Evolutionary conservation across 2,888 invertebrate genomes (phyloP), one percentile per base, ranked within the genome.

Genomic region (Phaonia tiefii): DNA sequence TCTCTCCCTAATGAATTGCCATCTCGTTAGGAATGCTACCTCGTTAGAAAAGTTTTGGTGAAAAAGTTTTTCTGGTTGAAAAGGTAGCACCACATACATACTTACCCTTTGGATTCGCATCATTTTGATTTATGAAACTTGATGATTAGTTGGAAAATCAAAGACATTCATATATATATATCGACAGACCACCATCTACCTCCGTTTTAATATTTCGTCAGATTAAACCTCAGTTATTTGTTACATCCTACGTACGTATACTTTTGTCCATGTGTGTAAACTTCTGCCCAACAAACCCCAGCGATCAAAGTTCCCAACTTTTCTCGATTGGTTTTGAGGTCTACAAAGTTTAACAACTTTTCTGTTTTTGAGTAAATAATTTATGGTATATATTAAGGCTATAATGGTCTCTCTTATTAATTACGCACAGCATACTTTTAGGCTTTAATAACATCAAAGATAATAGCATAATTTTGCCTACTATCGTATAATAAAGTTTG

Each of bases 101-200:
- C 56, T 15, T 15, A 3, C 26, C 15, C 58, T 31, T 8, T 17
- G 49, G n/a, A n/a, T n/a, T 11, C 39, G 39, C 75, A 80, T 37
- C 58, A 75, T 70, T 75, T 69, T 77, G 75, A 75, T 78, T 78
- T 78, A 78, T 81, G 72, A 75, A 78, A 81, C 66, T 75, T 81
- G 63, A 67, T 74, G 71, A 75, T 71, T 67, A 77, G 77, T 75
- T 77, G 20, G 15, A 63, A 20, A 63, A 63, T 63, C 60, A 60
- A 60, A 63, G 42, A 63, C 13, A 39, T 10, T 31, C 20, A 60
- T 39, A 31, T 31, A 31, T 31, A 31, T 8, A 31, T 8, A 3
- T 5, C 31, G 20, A 26, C 26, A 13, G 1, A 5, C n/a, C n/a
- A n/a, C n/a, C n/a, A n/a, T n/a, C n/a, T n/a, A n/a, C n/a, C n/a